A percentile compares a stretch with the other conserved stretches of the same genome.
Conservation (phyloP, 2,888 invertebrate genomes). For the Drosophila kambysellisi region DNA sequence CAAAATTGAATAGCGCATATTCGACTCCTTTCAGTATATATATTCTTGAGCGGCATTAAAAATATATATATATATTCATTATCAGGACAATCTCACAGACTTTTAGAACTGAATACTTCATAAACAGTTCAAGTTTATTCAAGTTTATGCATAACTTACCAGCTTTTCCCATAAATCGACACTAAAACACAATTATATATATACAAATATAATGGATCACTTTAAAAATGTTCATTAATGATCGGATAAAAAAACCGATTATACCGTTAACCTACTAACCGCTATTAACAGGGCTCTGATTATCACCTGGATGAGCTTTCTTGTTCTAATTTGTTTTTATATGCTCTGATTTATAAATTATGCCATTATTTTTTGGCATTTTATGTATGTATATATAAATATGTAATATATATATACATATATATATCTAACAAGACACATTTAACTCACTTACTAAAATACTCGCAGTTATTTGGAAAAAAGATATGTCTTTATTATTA, state of each 20-base stretch:
- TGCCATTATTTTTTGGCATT: neutral
- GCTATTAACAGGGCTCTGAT: neutral
- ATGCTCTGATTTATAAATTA: neutral
- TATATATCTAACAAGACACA: neutral
- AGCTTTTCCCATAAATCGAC: rapidly evolving
- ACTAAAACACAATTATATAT: neutral
- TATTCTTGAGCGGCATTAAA: neutral
- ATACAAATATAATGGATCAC: neutral
- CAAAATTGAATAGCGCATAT: no score
- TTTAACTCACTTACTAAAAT: neutral
- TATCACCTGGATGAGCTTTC: neutral
- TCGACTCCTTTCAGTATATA: no score
- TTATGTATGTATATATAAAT: neutral
- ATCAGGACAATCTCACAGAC: neutral
- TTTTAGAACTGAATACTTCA: no score
- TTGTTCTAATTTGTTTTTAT: neutral
- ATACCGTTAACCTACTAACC: no score
- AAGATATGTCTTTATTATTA: conserved; percentile 40
- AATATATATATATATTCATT: neutral
- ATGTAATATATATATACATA: neutral
- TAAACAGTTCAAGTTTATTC: neutral
- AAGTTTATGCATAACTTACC: neutral
- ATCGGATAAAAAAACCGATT: neutral
- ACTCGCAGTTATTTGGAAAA: conserved; percentile 4
- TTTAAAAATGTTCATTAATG: neutral